These are phyloP conservation scores for Rosalia funebris DNA, from an alignment of 2,888 invertebrate genomes.

Conservation along the genomic window DNA sequence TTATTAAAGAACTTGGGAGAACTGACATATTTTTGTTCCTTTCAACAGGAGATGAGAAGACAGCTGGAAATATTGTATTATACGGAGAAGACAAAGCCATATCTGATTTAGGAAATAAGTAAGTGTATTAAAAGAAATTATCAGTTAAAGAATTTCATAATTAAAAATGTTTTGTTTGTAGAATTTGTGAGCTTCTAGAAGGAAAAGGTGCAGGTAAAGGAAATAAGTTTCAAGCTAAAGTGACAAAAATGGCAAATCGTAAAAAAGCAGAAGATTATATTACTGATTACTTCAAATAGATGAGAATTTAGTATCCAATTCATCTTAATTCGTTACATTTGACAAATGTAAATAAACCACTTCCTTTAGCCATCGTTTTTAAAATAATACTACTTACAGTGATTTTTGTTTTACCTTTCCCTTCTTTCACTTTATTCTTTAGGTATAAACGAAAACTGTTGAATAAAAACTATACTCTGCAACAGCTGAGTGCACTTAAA, in stretches of 20 bases:
- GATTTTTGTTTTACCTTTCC: too few species aligned
- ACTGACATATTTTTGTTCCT: conserved; percentile 73
- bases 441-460: too few species aligned
- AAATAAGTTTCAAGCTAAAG: conserved; percentile 81
- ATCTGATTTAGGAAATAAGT: conserved; percentile 70
- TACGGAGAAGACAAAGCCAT: conserved; percentile 69
- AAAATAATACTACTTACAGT: too few species aligned
- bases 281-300: conserved; percentile 67
- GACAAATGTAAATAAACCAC: too few species aligned
- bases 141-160: conserved; percentile 9
- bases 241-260: conserved; percentile 72
- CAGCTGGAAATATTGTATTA: conserved; percentile 68
- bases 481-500: too few species aligned
- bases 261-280: conserved; percentile 72
- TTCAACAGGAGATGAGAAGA: conserved; percentile 77
- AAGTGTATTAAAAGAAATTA: conserved; percentile 55
- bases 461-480: too few species aligned
- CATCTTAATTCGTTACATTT: too few species aligned
- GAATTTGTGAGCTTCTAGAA: conserved; percentile 74
- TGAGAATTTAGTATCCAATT: too few species aligned
- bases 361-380: too few species aligned
- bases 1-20: conserved; percentile 72
- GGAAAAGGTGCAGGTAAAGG: conserved; percentile 83
- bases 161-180: conserved; percentile 64
- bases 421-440: too few species aligned